Conservation (phyloP, 1,140 invertebrate genomes). For the Drosophila lacertosa region DNA sequence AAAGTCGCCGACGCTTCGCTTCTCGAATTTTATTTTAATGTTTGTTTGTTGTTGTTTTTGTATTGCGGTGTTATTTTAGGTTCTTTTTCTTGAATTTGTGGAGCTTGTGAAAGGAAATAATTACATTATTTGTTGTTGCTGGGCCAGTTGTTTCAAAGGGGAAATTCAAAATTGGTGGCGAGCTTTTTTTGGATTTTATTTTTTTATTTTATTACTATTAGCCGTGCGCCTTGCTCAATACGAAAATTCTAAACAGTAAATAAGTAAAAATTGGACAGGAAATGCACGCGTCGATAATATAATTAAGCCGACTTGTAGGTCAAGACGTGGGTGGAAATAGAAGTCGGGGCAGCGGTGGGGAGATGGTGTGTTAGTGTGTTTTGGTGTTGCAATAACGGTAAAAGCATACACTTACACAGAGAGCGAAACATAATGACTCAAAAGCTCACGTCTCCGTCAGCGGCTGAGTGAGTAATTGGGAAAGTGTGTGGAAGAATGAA, state of each 20-base stretch:
- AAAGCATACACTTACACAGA: slow-evolving; percentile 13
- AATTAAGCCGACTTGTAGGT: slow-evolving; percentile 65
- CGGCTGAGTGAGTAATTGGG: slow-evolving; percentile 32
- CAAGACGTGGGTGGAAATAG: slow-evolving; percentile 55
- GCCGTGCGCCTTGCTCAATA: slow-evolving; percentile 45
- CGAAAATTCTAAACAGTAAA: slow-evolving; percentile 58
- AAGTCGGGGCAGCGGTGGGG: not conserved
- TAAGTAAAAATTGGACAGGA: slow-evolving; percentile 51
- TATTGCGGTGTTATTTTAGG: slow-evolving; percentile 69
- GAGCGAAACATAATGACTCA: slow-evolving; percentile 14
- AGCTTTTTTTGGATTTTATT: slow-evolving; percentile 41
- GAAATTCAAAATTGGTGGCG: slow-evolving; percentile 57
- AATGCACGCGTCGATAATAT: slow-evolving; percentile 48
- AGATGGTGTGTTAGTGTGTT: not conserved
- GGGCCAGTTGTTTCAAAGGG: slow-evolving; percentile 57
- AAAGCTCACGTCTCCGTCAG: slow-evolving; percentile 29
- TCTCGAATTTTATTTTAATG: slow-evolving; percentile 1
- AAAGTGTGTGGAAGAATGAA: slow-evolving; percentile 17
- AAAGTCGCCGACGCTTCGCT: slow-evolving; percentile 17
- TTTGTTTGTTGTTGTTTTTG: slow-evolving; percentile 17
- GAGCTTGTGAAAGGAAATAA: slow-evolving; percentile 78
- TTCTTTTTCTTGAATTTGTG: slow-evolving; percentile 54
- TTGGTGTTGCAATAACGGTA: slow-evolving; percentile 41
- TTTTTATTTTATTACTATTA: slow-evolving; percentile 48
- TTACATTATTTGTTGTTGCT: slow-evolving; percentile 70